Evolutionary conservation across 2,797 vertebrate genomes (phyloP).

Genomic region (Anableps anableps): DNA sequence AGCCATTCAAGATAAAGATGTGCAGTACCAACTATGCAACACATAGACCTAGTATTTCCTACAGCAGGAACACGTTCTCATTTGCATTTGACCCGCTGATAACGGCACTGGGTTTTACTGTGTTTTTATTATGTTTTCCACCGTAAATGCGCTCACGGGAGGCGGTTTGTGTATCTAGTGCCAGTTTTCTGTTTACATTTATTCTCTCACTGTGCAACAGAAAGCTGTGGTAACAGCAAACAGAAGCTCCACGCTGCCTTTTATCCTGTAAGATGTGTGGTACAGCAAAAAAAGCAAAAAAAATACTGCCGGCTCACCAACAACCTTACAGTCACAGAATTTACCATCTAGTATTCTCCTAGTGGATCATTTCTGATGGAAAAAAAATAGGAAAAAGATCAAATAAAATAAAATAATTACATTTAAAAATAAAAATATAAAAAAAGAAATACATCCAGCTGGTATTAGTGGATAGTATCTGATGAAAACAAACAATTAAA

Average conservation of each 20-base stretch:
- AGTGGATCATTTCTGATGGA: too few species aligned
- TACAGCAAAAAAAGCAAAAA: background rate
- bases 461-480: too few species aligned
- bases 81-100: background rate
- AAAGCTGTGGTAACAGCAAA: background rate
- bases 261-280: background rate
- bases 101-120: too few species aligned
- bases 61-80: background rate
- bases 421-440: too few species aligned
- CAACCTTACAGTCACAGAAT: background rate
- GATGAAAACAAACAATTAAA: too few species aligned
- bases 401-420: too few species aligned
- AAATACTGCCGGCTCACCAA: background rate
- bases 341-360: background rate
- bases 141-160: too few species aligned
- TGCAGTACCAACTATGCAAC: background rate
- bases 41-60: background rate
- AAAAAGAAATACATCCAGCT: too few species aligned
- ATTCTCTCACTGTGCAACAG: background rate
- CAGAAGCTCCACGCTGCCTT: background rate
- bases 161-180: background rate
- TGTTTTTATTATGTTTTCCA: too few species aligned
- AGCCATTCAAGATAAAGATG: too few species aligned
- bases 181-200: background rate
- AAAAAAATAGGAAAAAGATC: too few species aligned